phyloP scores from a whole-genome alignment of 2,888 invertebrate species.

The Sipha maydis region DNA sequence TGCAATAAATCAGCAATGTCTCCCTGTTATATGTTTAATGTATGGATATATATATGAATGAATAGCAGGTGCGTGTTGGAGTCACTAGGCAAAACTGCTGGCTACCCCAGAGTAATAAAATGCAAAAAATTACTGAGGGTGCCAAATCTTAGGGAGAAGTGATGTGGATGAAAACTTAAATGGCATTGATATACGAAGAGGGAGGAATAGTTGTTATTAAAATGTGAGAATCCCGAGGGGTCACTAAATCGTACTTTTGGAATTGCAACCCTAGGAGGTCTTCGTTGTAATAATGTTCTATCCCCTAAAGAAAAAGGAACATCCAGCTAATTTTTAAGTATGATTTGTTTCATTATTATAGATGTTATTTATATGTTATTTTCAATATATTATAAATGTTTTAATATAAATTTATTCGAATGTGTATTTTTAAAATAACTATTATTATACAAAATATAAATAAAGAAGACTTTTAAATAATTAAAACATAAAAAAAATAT shows the following conservation, averaged over 20 bases:
- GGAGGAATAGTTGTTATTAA: conserved; percentile 46
- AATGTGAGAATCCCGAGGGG: conserved; percentile 49
- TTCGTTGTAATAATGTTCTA: conserved; percentile 31
- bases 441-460: no score
- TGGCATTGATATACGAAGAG: conserved; percentile 13
- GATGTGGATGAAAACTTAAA: conserved; percentile 47
- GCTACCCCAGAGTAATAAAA: conserved; percentile 52
- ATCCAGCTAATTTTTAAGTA: conserved; percentile 33
- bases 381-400: not conserved
- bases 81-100: conserved; percentile 11
- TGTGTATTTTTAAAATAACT: no score
- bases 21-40: conserved; percentile 24
- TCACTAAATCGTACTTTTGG: conserved; percentile 54
- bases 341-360: conserved; percentile 11
- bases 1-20: conserved; percentile 38
- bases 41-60: conserved; percentile 13
- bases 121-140: conserved; percentile 43
- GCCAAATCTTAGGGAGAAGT: conserved; percentile 56
- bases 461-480: not conserved
- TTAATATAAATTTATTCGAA: no score
- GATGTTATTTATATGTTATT: not conserved
- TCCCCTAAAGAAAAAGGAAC: conserved; percentile 31
- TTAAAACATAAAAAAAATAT: not conserved
- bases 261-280: conserved; percentile 30
- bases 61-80: conserved; percentile 40